A percentile compares a stretch with the other conserved stretches of the same genome.
Evolutionary conservation across 2,113 vertebrate species (phyloP).

Genomic region (Cryptotis parvus): DNA sequence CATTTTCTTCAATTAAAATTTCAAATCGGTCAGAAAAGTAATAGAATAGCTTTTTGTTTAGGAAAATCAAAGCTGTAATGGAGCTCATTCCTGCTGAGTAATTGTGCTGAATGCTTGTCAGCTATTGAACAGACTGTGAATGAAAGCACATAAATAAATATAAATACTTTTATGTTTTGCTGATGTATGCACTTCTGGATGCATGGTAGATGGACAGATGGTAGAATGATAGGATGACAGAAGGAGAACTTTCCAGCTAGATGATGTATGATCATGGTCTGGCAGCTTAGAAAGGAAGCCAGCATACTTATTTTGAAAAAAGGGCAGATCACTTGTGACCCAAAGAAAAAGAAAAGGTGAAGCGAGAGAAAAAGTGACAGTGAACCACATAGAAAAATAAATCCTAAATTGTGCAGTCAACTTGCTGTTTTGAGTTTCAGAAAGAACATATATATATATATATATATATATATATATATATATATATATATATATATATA

Average conservation of each 20-base stretch:
- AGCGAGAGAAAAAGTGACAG: not conserved
- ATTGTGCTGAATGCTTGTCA: not conserved
- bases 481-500: no score
- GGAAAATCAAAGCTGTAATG: not conserved
- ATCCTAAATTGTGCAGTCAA: not conserved
- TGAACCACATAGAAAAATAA: not conserved
- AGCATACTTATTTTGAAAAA: not conserved
- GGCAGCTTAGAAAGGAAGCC: not conserved
- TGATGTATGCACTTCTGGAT: not conserved
- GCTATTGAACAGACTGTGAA: not conserved
- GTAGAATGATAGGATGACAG: not conserved
- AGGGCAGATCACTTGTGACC: not conserved
- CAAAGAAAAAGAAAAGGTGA: not conserved
- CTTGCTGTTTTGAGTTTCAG: not conserved
- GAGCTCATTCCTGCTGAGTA: not conserved
- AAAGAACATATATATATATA: not conserved
- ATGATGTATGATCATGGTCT: not conserved
- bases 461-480: no score
- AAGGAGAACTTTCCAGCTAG: no score
- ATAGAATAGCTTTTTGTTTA: not conserved
- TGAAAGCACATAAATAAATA: not conserved
- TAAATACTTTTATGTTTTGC: not conserved
- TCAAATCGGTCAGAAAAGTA: not conserved
- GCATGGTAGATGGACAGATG: no score
- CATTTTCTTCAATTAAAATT: conserved; percentile 1